A percentile compares a stretch with the other conserved stretches of the same genome.
These are phyloP conservation scores for Enteromius trimaculatus DNA, from an alignment of 2,797 vertebrate genomes.

Conservation along the genomic window DNA sequence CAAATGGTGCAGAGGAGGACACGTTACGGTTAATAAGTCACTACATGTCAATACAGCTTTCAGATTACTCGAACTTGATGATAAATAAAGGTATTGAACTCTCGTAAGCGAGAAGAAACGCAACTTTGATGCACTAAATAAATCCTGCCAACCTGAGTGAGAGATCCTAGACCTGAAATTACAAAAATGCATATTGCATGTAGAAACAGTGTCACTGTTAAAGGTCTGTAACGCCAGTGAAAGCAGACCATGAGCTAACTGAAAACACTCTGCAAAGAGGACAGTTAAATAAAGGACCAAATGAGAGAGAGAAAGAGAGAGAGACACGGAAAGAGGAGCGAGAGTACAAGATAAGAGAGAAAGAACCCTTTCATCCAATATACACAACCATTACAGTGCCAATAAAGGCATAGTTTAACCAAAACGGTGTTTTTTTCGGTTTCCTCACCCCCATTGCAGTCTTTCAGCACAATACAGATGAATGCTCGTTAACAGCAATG, in stretches of 20 bases:
- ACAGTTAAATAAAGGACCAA: constrained; percentile 15
- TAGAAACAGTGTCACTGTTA: not conserved
- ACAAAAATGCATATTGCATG: not conserved
- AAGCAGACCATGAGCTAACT: constrained; percentile 1
- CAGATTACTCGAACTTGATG: not conserved
- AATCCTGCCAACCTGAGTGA: not conserved
- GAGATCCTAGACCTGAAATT: not conserved
- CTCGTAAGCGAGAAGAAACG: not conserved
- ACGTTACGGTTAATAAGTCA: not conserved
- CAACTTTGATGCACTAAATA: not conserved
- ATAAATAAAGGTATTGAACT: not conserved
- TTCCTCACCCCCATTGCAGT: not conserved
- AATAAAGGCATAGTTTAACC: not conserved
- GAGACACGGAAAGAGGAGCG: not conserved
- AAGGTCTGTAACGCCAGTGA: not conserved
- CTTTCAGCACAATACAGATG: not conserved
- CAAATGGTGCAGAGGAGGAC: not conserved
- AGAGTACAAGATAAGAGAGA: constrained; percentile 11
- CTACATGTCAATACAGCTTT: not conserved
- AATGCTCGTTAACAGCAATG: not conserved
- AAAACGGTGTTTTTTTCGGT: not conserved
- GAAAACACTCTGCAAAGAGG: constrained; percentile 2
- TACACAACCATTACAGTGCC: not conserved
- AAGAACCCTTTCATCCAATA: not conserved
- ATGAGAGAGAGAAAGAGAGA: not conserved